These are phyloP conservation scores for Corythornis madagascariensis DNA, from an alignment of 2,113 vertebrate genomes.

Conservation along the genomic window DNA sequence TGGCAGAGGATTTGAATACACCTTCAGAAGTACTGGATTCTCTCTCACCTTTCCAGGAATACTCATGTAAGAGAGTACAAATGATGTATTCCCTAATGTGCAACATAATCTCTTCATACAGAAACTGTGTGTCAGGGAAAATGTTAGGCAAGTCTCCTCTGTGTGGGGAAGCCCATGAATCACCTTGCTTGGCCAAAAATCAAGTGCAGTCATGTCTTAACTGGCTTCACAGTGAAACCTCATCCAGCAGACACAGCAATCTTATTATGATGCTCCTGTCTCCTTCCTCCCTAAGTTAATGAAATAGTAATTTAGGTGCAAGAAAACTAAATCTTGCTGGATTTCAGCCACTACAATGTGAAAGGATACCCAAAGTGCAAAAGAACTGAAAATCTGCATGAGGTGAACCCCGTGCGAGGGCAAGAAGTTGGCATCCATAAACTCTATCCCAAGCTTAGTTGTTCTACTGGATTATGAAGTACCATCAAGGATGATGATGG, in stretches of 20 bases:
- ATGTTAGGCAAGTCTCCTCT: neutral
- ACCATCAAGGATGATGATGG: neutral
- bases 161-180: neutral
- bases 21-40: neutral
- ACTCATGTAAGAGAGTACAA: neutral
- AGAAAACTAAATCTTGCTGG: neutral
- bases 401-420: neutral
- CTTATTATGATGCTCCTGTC: neutral
- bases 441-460: neutral
- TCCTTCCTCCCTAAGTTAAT: neutral
- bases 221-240: neutral
- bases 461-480: neutral
- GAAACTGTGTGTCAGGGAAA: neutral
- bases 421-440: neutral
- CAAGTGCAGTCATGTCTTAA: neutral
- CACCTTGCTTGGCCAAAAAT: neutral
- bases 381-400: neutral
- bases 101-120: neutral
- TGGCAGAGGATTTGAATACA: neutral
- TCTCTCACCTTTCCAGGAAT: neutral
- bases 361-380: neutral
- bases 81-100: neutral
- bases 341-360: neutral
- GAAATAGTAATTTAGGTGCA: neutral
- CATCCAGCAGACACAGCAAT: neutral